Percentiles rank a stretch among this genome's conserved stretches.
phyloP scores from a whole-genome alignment of 2,113 vertebrate genomes.

The Gopherus flavomarginatus region DNA sequence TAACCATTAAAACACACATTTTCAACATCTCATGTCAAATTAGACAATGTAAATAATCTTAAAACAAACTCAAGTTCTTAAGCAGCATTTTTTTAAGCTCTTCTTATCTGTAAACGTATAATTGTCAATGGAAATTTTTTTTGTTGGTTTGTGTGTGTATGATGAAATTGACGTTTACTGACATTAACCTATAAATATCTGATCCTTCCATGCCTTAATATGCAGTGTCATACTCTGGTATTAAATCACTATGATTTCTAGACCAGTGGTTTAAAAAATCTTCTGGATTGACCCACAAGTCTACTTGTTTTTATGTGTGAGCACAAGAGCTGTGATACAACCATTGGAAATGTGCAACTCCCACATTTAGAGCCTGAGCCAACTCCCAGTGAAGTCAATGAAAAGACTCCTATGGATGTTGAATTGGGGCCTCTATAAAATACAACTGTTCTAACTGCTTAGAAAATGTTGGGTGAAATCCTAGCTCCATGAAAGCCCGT shows the following conservation, averaged over 20 bases:
- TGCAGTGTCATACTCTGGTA: not conserved
- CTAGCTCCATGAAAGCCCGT: not conserved
- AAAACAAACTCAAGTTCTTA: not conserved
- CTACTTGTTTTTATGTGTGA: not conserved
- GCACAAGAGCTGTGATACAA: not conserved
- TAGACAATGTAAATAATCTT: not conserved
- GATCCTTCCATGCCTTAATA: not conserved
- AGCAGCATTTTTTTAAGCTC: not conserved
- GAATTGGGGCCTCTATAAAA: not conserved
- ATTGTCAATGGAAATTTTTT: not conserved
- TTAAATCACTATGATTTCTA: not conserved
- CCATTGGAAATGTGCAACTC: not conserved
- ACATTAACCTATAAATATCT: not conserved
- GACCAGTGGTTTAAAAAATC: not conserved
- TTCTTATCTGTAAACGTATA: not conserved
- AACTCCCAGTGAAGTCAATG: not conserved
- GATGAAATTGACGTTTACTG: not conserved
- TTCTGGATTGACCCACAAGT: accelerated
- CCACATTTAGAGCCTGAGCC: not conserved
- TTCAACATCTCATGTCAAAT: not conserved
- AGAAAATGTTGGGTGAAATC: not conserved
- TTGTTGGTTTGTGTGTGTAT: not conserved
- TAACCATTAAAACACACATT: not conserved
- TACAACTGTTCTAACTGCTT: not conserved
- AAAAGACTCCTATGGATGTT: accelerated